phyloP scores from a whole-genome alignment of 2,797 vertebrate genomes.

The Gambelia wislizenii region DNA sequence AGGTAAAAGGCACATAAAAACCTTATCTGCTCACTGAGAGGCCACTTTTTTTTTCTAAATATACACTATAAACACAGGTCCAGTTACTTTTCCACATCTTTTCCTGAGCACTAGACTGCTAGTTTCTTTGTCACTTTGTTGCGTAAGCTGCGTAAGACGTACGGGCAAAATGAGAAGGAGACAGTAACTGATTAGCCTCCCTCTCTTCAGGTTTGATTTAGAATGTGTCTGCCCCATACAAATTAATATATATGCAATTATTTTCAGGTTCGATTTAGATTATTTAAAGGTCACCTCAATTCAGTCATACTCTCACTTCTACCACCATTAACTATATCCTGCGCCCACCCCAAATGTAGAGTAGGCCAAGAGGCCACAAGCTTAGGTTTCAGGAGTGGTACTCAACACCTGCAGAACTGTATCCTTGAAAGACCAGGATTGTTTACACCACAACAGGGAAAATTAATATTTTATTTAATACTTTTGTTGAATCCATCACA shows the following conservation, averaged over 20 bases:
- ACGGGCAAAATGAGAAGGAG: background rate
- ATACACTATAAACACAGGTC: background rate
- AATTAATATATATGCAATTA: background rate
- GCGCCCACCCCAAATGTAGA: background rate
- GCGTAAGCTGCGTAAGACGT: too few species aligned
- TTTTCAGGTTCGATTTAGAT: too few species aligned
- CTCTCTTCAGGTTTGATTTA: background rate
- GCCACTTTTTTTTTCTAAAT: background rate
- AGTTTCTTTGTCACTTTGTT: background rate
- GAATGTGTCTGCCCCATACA: background rate
- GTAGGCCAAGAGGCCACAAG: background rate
- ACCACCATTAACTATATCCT: background rate
- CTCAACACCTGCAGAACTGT: background rate
- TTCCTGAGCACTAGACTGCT: background rate
- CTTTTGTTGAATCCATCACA: background rate
- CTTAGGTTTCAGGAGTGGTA: background rate
- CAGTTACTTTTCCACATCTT: background rate
- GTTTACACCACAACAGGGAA: background rate
- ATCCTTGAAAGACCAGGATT: background rate
- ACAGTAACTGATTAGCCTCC: background rate
- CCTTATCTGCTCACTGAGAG: too few species aligned
- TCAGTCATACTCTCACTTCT: background rate
- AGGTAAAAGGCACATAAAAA: too few species aligned
- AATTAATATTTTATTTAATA: background rate
- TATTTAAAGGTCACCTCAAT: background rate